Conservation (phyloP, 2,797 vertebrate species). For the Arnoldichthys spilopterus region DNA sequence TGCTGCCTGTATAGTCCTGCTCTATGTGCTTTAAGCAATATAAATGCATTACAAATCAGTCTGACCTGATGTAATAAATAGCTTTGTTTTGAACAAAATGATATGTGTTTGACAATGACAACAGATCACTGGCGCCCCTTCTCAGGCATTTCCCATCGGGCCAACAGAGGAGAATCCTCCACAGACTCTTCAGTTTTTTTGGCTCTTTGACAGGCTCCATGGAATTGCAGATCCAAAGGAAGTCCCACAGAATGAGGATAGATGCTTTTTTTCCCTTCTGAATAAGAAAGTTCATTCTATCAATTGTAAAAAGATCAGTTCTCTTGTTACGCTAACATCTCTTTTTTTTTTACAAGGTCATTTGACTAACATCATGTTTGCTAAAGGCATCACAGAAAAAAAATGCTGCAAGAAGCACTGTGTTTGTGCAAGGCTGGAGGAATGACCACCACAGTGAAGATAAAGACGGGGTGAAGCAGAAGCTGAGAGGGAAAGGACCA, state of each 20-base stretch:
- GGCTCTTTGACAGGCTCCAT: slow-evolving; percentile 15
- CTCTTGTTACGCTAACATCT: neutral
- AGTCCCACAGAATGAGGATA: neutral
- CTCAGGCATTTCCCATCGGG: neutral
- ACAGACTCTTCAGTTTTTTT: neutral
- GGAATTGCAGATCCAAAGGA: slow-evolving; percentile 5
- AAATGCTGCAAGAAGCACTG: slow-evolving; percentile 6
- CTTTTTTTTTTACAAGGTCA: slow-evolving; percentile 14
- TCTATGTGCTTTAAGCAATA: neutral
- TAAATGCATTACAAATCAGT: neutral
- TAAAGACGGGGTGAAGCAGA: neutral
- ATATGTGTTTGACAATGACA: neutral
- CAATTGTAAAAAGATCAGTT: slow-evolving; percentile 16
- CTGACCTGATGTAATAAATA: slow-evolving; percentile 11
- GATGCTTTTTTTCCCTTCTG: neutral
- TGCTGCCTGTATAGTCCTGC: neutral
- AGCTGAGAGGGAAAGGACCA: neutral
- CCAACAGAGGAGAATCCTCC: neutral
- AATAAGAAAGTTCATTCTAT: neutral
- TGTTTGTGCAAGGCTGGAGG: neutral
- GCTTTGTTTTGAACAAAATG: slow-evolving; percentile 7
- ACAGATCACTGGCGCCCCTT: neutral
- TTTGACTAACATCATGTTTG: slow-evolving; percentile 14
- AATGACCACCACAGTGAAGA: neutral
- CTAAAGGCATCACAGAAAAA: slow-evolving; percentile 17